Evolutionary conservation across 2,113 vertebrate genomes (phyloP), one percentile per base, ranked within the genome.

Genomic region (Corapipo altera): DNA sequence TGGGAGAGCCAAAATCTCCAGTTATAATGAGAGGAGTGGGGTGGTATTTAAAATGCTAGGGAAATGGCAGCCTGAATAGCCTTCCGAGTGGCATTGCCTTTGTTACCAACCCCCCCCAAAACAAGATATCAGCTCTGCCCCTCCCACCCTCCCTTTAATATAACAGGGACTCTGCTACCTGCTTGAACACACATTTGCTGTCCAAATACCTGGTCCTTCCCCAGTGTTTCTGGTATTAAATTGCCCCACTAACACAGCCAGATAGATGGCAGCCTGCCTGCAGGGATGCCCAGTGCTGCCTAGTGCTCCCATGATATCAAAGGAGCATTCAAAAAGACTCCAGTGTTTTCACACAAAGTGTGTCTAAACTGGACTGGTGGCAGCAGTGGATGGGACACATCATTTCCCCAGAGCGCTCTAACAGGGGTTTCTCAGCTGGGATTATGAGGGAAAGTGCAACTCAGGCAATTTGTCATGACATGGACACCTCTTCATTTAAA

Each of bases 391-490:
- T 4, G 27, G 57, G 69, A 80, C 28, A 30, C 5, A 2, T 28
- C 0, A 1, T 70, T 85, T 67, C 55, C 75, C 44, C 7, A 2
- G 71, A 64, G 59, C 44, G 6, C 22, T 88, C 78, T 0, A 0
- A 28, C 37, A 15, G 1, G 13, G 41, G 35, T 35, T 73, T 48
- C 58, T 92, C 67, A 0, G 0, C 59, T 83, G 59, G 46, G 41
- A 84, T 73, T 54, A 35, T 1, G 4, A 1, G 1, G 59, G 39
- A 57, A 69, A 86, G 26, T 1, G 0, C 0, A 0, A 77, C 0
- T 0, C 48, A 77, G 17, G 44, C 54, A 22, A 70, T 6, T 23
- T 30, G 33, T 61, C 15, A 0, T 21, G 73, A 49, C 13, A 2
- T 2, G 41, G 85, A 33, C 55, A 67, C 6, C 35, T 79, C 39